Conservation (phyloP, 2,888 invertebrate species). For the Noctua comes region DNA sequence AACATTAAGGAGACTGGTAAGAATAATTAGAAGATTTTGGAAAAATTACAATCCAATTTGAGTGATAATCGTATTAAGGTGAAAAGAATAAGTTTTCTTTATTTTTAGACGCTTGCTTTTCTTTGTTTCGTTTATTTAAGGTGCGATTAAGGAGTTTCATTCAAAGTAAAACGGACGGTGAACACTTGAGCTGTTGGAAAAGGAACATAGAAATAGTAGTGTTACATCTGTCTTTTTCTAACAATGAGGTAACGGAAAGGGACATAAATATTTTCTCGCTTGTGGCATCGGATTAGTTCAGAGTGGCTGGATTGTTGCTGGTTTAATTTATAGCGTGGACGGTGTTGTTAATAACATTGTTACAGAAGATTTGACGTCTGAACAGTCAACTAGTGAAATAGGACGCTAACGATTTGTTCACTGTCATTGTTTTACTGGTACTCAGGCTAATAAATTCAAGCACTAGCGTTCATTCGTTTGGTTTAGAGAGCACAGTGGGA, state of each 20-base stretch:
- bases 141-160: conserved; percentile 35
- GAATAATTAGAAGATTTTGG: conserved; percentile 38
- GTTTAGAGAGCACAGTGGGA: conserved; percentile 5
- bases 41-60: conserved; percentile 32
- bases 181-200: conserved; percentile 20
- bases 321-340: conserved; percentile 61
- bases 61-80: conserved; percentile 29
- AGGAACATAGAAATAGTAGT: conserved; percentile 5
- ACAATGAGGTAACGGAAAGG: conserved; percentile 43
- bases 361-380: conserved; percentile 56
- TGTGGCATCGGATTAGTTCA: conserved; percentile 50
- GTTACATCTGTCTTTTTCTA: conserved; percentile 46
- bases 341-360: conserved; percentile 58
- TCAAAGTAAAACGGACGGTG: conserved; percentile 25
- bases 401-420: conserved; percentile 50
- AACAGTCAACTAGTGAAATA: conserved; percentile 52
- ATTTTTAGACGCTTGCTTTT: conserved; percentile 1
- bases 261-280: conserved; percentile 50
- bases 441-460: conserved; percentile 42
- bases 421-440: conserved; percentile 26
- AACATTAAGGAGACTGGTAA: conserved; percentile 13
- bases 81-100: conserved; percentile 15
- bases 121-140: conserved; percentile 24
- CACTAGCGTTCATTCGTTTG: conserved; percentile 21
- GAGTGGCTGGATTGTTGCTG: conserved; percentile 47